Evolutionary conservation across 1,140 invertebrate species (phyloP).

Genomic region (Conopomorpha cramerella): DNA sequence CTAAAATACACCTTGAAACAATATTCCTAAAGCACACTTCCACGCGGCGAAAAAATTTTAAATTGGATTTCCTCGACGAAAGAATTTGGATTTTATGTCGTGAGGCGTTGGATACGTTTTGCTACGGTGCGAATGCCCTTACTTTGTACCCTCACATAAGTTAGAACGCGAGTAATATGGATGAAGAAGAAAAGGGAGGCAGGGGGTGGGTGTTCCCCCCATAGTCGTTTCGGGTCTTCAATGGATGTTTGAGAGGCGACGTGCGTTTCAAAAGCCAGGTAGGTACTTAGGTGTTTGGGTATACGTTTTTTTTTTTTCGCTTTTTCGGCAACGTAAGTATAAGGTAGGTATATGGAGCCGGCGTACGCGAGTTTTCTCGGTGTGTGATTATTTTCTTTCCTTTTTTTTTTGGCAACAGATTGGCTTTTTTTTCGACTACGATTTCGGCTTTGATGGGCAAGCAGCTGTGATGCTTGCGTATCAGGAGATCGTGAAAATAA

Average conservation of each 20-base stretch:
- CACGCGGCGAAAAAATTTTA: slow-evolving; percentile 13
- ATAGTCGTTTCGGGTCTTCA: slow-evolving; percentile 57
- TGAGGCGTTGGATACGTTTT: slow-evolving; percentile 9
- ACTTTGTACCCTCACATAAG: slow-evolving; percentile 42
- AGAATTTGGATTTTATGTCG: slow-evolving; percentile 11
- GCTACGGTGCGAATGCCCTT: slow-evolving; percentile 3
- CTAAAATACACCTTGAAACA: slow-evolving; percentile 8
- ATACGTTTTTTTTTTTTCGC: too few species aligned
- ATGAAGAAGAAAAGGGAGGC: slow-evolving; percentile 57
- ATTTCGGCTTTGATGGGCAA: too few species aligned
- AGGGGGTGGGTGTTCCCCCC: slow-evolving; percentile 42
- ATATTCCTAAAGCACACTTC: slow-evolving; percentile 18
- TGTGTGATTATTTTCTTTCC: too few species aligned
- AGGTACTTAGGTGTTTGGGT: not conserved
- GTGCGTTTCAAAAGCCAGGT: slow-evolving; percentile 36
- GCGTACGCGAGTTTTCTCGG: too few species aligned
- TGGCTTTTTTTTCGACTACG: too few species aligned
- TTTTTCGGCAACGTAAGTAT: too few species aligned
- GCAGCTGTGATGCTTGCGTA: too few species aligned
- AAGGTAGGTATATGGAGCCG: too few species aligned
- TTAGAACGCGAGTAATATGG: slow-evolving; percentile 56
- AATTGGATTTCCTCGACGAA: slow-evolving; percentile 39
- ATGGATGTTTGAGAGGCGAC: slow-evolving; percentile 49
- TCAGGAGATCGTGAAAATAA: too few species aligned
- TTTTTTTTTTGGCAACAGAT: too few species aligned